phyloP scores from a whole-genome alignment of 2,113 vertebrate species.

The Bufo gargarizans region DNA sequence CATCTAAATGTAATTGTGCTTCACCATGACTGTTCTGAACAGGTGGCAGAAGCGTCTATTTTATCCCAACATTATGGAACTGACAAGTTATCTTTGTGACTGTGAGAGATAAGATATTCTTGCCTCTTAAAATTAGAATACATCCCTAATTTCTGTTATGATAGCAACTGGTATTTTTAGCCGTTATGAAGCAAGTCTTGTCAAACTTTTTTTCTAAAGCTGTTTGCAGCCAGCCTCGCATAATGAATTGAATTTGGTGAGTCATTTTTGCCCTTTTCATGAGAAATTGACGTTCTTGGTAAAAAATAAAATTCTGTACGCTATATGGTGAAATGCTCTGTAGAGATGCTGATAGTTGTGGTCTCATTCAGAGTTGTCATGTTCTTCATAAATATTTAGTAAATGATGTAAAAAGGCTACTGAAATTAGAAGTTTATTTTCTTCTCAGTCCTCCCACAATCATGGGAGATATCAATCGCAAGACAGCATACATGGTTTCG shows the following conservation, averaged over 20 bases:
- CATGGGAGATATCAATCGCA: too few relatives aligned
- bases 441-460: not conserved
- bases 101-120: constrained; percentile 22
- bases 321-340: not conserved
- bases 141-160: constrained; percentile 29
- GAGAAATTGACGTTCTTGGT: constrained; percentile 24
- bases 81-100: constrained; percentile 44
- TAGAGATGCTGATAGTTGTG: not conserved
- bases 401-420: not conserved
- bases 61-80: constrained; percentile 28
- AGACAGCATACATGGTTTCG: too few relatives aligned
- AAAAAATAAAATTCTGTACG: not conserved
- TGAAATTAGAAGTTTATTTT: not conserved
- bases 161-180: constrained; percentile 47
- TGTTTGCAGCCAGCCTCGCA: constrained; percentile 27
- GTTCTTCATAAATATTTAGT: not conserved
- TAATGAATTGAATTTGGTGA: constrained; percentile 46
- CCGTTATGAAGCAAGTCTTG: constrained; percentile 21
- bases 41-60: constrained; percentile 45
- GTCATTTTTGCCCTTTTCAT: constrained; percentile 44
- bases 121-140: constrained; percentile 38
- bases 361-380: not conserved
- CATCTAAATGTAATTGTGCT: constrained; percentile 20
- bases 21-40: constrained; percentile 3
- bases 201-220: constrained; percentile 31